Conservation (phyloP, 1,140 invertebrate genomes). For the Zaprionus nigranus region DNA sequence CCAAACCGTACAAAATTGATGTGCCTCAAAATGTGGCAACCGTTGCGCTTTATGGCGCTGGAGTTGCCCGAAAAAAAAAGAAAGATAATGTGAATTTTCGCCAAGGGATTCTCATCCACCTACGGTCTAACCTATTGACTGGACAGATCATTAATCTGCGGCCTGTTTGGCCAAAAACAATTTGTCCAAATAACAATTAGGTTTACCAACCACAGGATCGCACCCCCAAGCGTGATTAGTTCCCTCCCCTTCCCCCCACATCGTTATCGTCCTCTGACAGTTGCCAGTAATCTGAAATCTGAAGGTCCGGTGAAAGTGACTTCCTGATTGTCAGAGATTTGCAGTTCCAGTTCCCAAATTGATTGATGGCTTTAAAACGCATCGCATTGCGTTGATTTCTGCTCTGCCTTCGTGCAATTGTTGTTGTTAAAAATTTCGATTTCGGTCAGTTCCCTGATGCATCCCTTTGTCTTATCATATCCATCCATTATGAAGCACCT, state of each 20-base stretch:
- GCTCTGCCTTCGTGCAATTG: background rate
- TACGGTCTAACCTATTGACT: slow-evolving; percentile 35
- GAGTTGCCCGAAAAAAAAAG: slow-evolving; percentile 4
- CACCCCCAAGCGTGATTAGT: slow-evolving; percentile 25
- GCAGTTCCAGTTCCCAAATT: slow-evolving; percentile 20
- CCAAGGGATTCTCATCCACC: background rate
- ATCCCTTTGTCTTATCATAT: slow-evolving; percentile 13
- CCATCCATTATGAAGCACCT: slow-evolving; percentile 40
- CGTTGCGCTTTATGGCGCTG: slow-evolving; percentile 61
- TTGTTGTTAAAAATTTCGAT: slow-evolving; percentile 55
- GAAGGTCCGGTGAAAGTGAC: slow-evolving; percentile 50
- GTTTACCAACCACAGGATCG: slow-evolving; percentile 35
- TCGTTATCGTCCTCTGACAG: slow-evolving; percentile 55
- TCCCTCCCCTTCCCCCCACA: slow-evolving; percentile 18
- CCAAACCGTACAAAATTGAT: slow-evolving; percentile 55
- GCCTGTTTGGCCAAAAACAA: slow-evolving; percentile 73
- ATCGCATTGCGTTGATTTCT: slow-evolving; percentile 21
- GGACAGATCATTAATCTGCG: slow-evolving; percentile 71
- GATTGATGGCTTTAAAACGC: slow-evolving; percentile 52
- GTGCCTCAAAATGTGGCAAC: slow-evolving; percentile 46
- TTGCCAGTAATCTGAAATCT: slow-evolving; percentile 67
- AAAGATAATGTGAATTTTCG: background rate
- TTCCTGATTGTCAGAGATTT: slow-evolving; percentile 26
- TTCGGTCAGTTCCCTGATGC: slow-evolving; percentile 12
- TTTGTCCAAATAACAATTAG: slow-evolving; percentile 77